Evolutionary conservation across 2,797 vertebrate species (phyloP).

Genomic region (Chaenodraco wilsoni): DNA sequence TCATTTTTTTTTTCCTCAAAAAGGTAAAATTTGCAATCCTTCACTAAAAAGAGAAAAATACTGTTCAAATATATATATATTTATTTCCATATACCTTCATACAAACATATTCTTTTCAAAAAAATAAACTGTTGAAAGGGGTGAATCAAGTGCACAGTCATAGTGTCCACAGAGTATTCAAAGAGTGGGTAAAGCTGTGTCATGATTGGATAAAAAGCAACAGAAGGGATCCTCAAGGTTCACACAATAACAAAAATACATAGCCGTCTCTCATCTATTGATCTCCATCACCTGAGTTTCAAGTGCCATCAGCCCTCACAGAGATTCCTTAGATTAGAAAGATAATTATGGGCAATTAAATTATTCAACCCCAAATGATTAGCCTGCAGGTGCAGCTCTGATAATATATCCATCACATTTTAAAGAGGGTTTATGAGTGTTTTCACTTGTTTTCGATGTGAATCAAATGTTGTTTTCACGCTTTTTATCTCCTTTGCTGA

Average conservation of each 20-base stretch:
- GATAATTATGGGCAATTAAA: conserved; percentile 49
- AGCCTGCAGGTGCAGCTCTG: conserved; percentile 40
- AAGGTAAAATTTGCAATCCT: conserved; percentile 2
- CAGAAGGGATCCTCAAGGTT: conserved; percentile 42
- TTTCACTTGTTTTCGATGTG: conserved; percentile 28
- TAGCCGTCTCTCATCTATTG: conserved; percentile 41
- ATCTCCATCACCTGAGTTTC: conserved; percentile 75
- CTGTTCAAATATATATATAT: conserved; percentile 79
- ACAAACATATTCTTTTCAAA: conserved; percentile 73
- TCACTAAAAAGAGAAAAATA: conserved; percentile 35
- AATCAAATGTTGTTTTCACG: conserved; percentile 20
- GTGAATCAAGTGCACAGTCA: conserved; percentile 69
- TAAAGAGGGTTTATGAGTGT: background rate
- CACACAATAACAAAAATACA: conserved; percentile 40
- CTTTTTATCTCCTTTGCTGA: conserved; percentile 15
- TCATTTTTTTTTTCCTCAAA: background rate
- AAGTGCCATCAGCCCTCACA: conserved; percentile 42
- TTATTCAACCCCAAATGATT: conserved; percentile 32
- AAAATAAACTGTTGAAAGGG: conserved; percentile 72
- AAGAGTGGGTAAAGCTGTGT: conserved; percentile 73
- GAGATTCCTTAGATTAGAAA: conserved; percentile 62
- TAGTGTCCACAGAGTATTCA: conserved; percentile 53
- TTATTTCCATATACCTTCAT: conserved; percentile 78
- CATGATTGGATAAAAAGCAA: conserved; percentile 56
- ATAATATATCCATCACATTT: conserved; percentile 15